Conservation (phyloP, 2,797 vertebrate genomes). For the Poeciliopsis turneri region DNA sequence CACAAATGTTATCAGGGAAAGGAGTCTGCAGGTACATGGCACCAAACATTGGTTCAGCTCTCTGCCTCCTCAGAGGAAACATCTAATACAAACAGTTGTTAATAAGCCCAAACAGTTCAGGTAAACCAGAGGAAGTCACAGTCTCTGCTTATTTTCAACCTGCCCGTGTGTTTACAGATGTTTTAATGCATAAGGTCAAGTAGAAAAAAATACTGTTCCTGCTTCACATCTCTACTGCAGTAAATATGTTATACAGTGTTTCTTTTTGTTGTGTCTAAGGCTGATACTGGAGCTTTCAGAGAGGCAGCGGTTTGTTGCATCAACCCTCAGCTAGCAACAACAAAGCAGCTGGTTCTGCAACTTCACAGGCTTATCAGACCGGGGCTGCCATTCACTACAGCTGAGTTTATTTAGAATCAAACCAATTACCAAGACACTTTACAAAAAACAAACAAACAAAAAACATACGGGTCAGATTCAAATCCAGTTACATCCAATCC, state of each 20-base stretch:
- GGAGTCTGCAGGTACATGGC: neutral
- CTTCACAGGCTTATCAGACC: neutral
- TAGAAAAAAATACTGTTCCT: neutral
- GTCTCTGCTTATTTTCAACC: slow-evolving; percentile 42
- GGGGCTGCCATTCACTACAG: neutral
- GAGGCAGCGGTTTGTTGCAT: neutral
- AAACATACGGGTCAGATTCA: neutral
- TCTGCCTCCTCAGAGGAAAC: slow-evolving; percentile 33
- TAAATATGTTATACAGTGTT: neutral
- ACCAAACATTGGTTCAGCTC: neutral
- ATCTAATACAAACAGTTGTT: slow-evolving; percentile 36
- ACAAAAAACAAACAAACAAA: neutral
- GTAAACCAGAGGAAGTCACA: slow-evolving; percentile 26
- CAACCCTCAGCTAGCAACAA: slow-evolving; percentile 1
- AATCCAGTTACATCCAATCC: neutral
- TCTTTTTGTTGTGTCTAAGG: neutral
- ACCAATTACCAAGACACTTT: neutral
- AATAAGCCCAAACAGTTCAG: slow-evolving; percentile 22
- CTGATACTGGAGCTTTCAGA: neutral
- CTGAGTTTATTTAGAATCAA: slow-evolving; percentile 10
- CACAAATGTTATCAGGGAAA: neutral
- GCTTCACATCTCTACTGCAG: neutral
- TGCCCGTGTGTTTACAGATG: neutral
- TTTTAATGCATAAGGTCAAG: slow-evolving; percentile 4
- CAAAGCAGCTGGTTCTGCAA: neutral